phyloP scores from a whole-genome alignment of 2,113 vertebrate species.

The Ifrita kowaldi region DNA sequence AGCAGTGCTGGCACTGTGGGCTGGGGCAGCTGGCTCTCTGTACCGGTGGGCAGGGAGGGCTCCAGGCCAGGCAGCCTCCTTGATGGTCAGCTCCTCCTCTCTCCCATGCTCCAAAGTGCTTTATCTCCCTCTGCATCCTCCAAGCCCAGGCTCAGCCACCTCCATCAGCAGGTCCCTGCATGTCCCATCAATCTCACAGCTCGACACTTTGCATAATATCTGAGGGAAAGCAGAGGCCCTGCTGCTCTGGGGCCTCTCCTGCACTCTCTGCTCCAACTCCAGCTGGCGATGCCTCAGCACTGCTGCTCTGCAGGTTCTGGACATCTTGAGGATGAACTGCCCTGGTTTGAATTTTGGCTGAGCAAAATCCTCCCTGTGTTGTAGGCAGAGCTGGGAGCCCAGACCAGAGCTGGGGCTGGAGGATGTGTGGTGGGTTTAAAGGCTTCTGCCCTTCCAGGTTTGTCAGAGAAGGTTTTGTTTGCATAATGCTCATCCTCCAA shows the following conservation, averaged over 20 bases:
- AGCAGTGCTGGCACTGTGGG: fast-evolving
- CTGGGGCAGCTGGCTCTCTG: neutral
- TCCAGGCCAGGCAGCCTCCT: neutral
- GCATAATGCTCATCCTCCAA: neutral
- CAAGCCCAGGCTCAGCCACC: neutral
- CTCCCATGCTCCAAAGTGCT: neutral
- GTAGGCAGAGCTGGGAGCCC: neutral
- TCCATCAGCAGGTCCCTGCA: neutral
- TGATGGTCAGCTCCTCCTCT: neutral
- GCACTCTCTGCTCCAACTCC: neutral
- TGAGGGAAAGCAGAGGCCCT: neutral
- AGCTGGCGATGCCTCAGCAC: neutral
- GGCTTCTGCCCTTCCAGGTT: neutral
- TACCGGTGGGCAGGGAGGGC: fast-evolving
- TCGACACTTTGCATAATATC: neutral
- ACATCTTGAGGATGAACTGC: neutral
- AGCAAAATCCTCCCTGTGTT: neutral
- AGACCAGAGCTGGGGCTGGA: neutral
- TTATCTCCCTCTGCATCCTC: neutral
- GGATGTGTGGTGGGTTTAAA: fast-evolving
- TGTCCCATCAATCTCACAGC: neutral
- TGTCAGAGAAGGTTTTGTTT: neutral
- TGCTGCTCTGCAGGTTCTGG: neutral
- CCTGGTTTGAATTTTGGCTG: neutral
- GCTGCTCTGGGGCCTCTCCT: neutral